Base-by-base conservation (phyloP, 2,113 vertebrate species). In the Rhodinocichla rosea region DNA sequence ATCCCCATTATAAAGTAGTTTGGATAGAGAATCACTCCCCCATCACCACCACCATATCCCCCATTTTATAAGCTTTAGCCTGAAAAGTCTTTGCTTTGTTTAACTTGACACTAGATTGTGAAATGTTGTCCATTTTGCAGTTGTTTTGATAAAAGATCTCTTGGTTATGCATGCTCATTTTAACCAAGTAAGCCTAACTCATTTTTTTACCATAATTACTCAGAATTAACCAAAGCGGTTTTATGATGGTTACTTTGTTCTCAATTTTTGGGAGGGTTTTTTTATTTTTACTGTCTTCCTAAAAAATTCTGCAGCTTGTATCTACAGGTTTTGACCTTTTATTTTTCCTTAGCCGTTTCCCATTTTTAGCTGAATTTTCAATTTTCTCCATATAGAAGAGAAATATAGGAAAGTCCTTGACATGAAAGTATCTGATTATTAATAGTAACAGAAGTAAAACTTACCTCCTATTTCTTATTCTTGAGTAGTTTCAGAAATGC, bases 41-140 rank as follows among this genome's bases (percentile, higher is more conserved):
- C n/a, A 60, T 17, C 3, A 3, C 13, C 1, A 15, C 15, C 11
- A 23, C 5, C 23, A 23, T 6, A 19, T 9, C 1, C 3, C 4
- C 3, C 19, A 40, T 18, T 67, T 57, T 22, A 39, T n/a, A 69
- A 64, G 5, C 3, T 73, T 52, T 69, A 42, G 13, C 13, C 27
- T 49, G 15, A 45, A 64, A 89, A 53, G 11, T 55, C 19, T 19
- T 7, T 12, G 0, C 0, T 39, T 39, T 69, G 65, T 39, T 16
- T 11, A 39, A 23, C 14, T 23, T 76, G 49, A 40, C 3, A 3
- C 16, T 64, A 17, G 20, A 35, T 5, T 60, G 52, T 47, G 27
- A 35, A 68, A 42, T 39, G 10, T 69, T 89, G 30, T 28, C 44
- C 11, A 28, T 74, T 77, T 87, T 0, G 0, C 4, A 26, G 7